A percentile compares a stretch with the other conserved stretches of the same genome.
These are phyloP conservation scores for Goniozus legneri DNA, from an alignment of 1,140 invertebrate species.

Conservation along the genomic window DNA sequence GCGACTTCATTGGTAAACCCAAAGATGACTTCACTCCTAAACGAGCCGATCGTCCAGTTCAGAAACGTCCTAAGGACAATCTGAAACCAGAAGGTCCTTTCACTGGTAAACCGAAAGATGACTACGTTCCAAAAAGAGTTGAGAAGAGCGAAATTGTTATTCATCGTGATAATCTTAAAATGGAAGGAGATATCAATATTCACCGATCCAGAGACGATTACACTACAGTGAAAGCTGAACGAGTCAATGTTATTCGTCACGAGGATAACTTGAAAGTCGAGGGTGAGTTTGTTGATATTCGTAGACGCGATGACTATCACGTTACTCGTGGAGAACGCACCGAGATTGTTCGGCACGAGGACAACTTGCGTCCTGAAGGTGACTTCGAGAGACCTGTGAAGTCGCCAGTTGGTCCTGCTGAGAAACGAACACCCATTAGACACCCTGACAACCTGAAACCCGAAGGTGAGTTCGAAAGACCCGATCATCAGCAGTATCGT, in stretches of 20 bases:
- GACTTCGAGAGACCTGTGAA: constrained; percentile 46
- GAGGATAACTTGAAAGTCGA: constrained; percentile 58
- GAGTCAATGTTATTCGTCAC: constrained; percentile 44
- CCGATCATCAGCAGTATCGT: constrained; percentile 29
- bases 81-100: constrained; percentile 66
- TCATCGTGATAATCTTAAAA: constrained; percentile 59
- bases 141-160: constrained; percentile 46
- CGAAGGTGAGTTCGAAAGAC: constrained; percentile 58
- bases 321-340: constrained; percentile 59
- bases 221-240: constrained; percentile 48
- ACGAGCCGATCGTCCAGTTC: constrained; percentile 59
- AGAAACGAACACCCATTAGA: constrained; percentile 36
- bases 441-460: constrained; percentile 58
- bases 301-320: constrained; percentile 57
- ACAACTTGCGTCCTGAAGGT: constrained; percentile 54
- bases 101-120: constrained; percentile 36
- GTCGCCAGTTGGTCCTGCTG: constrained; percentile 22
- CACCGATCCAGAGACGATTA: constrained; percentile 55
- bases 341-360: constrained; percentile 59
- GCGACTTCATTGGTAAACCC: constrained; percentile 53
- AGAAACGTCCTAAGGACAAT: constrained; percentile 63
- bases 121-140: constrained; percentile 25
- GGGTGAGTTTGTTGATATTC: constrained; percentile 57
- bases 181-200: constrained; percentile 59
- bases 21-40: constrained; percentile 59